These are phyloP conservation scores for Trachymyrmex septentrionalis DNA, from an alignment of 1,140 invertebrate species.

Conservation along the genomic window DNA sequence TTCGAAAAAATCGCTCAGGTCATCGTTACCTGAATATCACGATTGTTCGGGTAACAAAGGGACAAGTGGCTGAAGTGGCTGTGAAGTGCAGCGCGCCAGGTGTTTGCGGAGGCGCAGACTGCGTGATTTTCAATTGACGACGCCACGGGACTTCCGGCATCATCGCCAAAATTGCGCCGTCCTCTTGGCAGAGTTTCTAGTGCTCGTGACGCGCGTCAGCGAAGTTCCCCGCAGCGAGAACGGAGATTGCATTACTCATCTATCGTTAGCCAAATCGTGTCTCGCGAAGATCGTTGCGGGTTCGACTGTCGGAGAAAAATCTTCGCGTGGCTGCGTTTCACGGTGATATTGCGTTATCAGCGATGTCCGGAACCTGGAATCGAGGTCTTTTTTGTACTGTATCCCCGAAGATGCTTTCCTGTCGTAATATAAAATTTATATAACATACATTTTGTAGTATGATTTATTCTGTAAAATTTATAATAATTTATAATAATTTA, in stretches of 20 bases:
- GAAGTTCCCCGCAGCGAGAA: slow-evolving; percentile 13
- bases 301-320: slow-evolving; percentile 29
- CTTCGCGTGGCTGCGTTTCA: slow-evolving; percentile 10
- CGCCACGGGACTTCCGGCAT: slow-evolving; percentile 78
- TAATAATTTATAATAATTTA: neutral
- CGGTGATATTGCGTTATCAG: neutral
- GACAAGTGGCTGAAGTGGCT: neutral
- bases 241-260: slow-evolving; percentile 43
- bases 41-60: slow-evolving; percentile 2
- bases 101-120: slow-evolving; percentile 60
- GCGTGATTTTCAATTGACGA: slow-evolving; percentile 68
- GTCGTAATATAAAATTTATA: neutral
- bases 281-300: neutral
- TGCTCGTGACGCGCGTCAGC: slow-evolving; percentile 54
- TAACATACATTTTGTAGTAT: neutral
- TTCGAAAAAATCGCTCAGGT: neutral
- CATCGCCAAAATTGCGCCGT: slow-evolving; percentile 79
- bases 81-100: neutral
- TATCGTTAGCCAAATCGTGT: slow-evolving; percentile 49
- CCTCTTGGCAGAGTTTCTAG: slow-evolving; percentile 75
- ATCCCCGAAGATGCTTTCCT: neutral
- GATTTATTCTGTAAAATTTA: neutral
- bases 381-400: slow-evolving; percentile 13
- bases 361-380: slow-evolving; percentile 35
- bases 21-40: neutral